Evolutionary conservation across 1,140 invertebrate species (phyloP).

Genomic region (Brachionus rotundiformis): DNA sequence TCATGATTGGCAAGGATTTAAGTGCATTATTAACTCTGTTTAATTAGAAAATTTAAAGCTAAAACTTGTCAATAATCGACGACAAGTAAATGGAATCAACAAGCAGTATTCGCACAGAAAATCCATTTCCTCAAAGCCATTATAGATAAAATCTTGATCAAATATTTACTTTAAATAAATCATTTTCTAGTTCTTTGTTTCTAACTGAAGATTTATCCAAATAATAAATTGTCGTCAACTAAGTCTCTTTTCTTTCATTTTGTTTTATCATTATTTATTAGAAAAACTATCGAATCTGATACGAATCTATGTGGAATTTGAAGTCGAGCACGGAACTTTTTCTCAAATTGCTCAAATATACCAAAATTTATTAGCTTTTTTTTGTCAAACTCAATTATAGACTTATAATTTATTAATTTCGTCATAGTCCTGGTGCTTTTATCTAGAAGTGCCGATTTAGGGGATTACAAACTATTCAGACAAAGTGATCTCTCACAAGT

Average conservation of each 20-base stretch:
- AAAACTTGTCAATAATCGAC: constrained; percentile 31
- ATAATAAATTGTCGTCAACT: constrained; percentile 43
- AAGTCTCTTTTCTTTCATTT: not conserved
- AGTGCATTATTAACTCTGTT: constrained; percentile 46
- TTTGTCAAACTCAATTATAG: constrained; percentile 40
- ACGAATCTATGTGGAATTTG: constrained; percentile 41
- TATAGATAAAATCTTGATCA: constrained; percentile 49
- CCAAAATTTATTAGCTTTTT: constrained; percentile 30
- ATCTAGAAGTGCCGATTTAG: not conserved
- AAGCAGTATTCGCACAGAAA: constrained; percentile 33
- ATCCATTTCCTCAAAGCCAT: constrained; percentile 46
- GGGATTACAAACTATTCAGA: constrained; percentile 19
- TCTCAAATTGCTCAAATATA: constrained; percentile 31
- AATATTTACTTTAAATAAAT: constrained; percentile 47
- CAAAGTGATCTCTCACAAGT: not conserved
- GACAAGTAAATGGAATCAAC: constrained; percentile 46
- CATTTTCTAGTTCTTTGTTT: constrained; percentile 44
- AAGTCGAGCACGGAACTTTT: constrained; percentile 21
- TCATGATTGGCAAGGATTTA: constrained; percentile 18
- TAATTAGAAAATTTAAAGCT: constrained; percentile 20
- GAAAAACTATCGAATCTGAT: constrained; percentile 20
- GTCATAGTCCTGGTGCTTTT: not conserved
- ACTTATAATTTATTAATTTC: constrained; percentile 39
- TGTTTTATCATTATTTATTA: constrained; percentile 36
- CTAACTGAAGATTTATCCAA: constrained; percentile 36